These are phyloP conservation scores for Chaetophractus vellerosus DNA, from an alignment of 2,797 vertebrate genomes.

Conservation along the genomic window DNA sequence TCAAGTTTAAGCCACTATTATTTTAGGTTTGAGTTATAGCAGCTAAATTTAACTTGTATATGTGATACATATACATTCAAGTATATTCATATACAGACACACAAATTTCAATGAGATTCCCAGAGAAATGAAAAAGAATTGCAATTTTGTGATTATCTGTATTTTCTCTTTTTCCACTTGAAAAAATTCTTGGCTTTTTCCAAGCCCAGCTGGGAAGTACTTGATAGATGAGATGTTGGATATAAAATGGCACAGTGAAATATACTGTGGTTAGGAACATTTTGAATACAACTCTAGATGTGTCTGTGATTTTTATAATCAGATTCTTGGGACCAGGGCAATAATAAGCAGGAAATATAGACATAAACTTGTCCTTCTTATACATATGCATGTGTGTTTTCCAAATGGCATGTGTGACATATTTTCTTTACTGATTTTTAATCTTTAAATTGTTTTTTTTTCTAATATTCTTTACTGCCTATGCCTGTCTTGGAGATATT, in stretches of 20 bases:
- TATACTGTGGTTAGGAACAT: neutral
- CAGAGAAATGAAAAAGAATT: neutral
- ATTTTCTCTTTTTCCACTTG: neutral
- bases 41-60: neutral
- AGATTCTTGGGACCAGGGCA: neutral
- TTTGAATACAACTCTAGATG: neutral
- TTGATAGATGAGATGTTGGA: constrained; percentile 7
- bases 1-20: neutral
- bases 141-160: constrained; percentile 19
- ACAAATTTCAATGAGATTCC: neutral
- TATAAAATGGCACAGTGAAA: constrained; percentile 45
- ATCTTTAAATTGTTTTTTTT: neutral
- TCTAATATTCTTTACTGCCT: neutral
- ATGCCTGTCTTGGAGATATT: neutral
- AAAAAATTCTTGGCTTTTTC: neutral
- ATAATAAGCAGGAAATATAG: constrained; percentile 14
- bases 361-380: neutral
- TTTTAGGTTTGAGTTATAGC: neutral
- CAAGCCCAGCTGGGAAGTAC: constrained; percentile 10
- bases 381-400: neutral
- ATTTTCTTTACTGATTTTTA: constrained; percentile 3
- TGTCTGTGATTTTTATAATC: neutral
- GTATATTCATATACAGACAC: neutral
- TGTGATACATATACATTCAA: neutral
- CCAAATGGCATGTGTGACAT: neutral